phyloP scores from a whole-genome alignment of 2,113 vertebrate genomes.

The Alces alces region DNA sequence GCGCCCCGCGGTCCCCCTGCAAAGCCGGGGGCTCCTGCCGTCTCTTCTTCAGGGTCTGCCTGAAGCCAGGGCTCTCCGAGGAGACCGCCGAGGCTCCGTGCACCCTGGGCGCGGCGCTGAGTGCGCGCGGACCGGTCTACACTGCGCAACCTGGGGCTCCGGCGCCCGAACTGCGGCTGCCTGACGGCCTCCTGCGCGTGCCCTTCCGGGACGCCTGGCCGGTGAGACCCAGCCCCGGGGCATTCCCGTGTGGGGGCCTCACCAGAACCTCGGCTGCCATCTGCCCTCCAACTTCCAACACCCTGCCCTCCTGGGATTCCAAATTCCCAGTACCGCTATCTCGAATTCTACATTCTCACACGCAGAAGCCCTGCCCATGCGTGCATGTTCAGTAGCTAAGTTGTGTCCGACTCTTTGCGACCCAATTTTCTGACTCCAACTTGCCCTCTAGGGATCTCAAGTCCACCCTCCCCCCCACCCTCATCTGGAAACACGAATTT shows the following conservation, averaged over 20 bases:
- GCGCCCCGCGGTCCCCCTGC: conserved; percentile 43
- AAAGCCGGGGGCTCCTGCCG: conserved; percentile 75
- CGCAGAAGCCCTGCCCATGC: background rate
- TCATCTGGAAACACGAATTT: background rate
- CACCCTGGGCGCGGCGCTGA: conserved; percentile 84
- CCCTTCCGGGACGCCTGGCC: conserved; percentile 90
- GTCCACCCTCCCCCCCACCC: background rate
- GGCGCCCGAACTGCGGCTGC: conserved; percentile 75
- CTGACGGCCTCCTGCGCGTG: conserved; percentile 81
- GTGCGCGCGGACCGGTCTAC: conserved; percentile 77
- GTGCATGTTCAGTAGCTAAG: background rate
- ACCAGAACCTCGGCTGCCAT: background rate
- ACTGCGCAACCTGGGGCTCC: conserved; percentile 74
- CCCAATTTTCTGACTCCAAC: background rate
- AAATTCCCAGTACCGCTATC: background rate
- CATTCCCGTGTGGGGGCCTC: too few species aligned
- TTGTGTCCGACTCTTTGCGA: background rate
- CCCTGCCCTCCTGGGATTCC: background rate
- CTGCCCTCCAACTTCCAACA: background rate
- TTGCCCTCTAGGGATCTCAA: background rate
- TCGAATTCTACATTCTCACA: background rate
- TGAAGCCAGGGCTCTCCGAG: conserved; percentile 85
- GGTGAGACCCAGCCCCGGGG: conserved; percentile 74
- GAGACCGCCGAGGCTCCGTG: conserved; percentile 85
- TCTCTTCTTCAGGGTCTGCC: conserved; percentile 90